Base-by-base conservation (phyloP, 2,888 invertebrate genomes). In the Parapristionchus giblindavisi region DNA sequence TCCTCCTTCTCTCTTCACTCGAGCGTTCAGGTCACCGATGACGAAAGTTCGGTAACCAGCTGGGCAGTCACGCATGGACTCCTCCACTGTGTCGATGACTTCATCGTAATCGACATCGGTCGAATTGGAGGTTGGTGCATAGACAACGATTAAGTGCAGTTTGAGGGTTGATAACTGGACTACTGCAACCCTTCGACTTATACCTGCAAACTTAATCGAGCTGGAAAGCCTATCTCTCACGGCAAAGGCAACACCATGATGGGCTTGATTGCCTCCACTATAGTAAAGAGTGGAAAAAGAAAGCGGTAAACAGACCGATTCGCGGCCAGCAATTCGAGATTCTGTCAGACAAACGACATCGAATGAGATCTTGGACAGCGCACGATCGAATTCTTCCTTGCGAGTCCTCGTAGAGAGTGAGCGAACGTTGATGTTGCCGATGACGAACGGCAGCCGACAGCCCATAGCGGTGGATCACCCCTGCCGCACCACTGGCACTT, bases 161-260 rank as follows among this genome's bases (percentile, higher is more conserved):
- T 65, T 66, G 21, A 48, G 66, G 17, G 66, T n/a, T 6, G 48
- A 34, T 1, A 66, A 3, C 3, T 29, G 2, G 1, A 66, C 11
- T 3, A 14, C 2, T 3, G 66, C 66, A 11, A 66, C 48, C 29
- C 66, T 48, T 11, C 51, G 32, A 51, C 34, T 51, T 51, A 66
- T 14, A 1, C 21, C 66, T 34, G 51, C 21, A 34, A 66, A 66
- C 66, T 66, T 34, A 34, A 14, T 8, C 8, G 17, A 3, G 3
- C n/a, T 3, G 5, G 51, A 29, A 1, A 51, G 17, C 4, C 14
- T 21, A n/a, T 48, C n/a, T 51, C 34, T 48, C 6, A 51, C 51
- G 2, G 51, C 51, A n/a, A 66, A 66, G 34, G 66, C 66, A 6
- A 66, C 66, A 1, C 66, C 66, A 24, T 32, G 43, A 27, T 65